Evolutionary conservation across 2,113 vertebrate species (phyloP).

Genomic region (Mesembrinibis cayennensis): DNA sequence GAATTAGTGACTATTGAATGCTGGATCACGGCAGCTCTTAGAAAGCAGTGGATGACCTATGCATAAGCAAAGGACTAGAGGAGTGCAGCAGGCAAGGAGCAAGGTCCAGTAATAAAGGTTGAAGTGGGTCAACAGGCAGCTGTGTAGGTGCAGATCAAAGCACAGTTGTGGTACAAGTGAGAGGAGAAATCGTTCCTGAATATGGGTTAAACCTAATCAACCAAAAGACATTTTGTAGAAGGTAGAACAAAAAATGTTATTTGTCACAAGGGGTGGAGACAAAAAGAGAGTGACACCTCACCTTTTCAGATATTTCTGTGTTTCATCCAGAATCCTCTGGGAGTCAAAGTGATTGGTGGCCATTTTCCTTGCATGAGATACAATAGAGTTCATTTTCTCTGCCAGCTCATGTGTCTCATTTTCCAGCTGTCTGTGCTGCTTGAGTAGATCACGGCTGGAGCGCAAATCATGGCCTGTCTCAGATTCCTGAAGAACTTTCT

Average conservation of each 20-base stretch:
- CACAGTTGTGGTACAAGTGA: neutral
- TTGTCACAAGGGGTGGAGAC: neutral
- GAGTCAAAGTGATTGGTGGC: slow-evolving; percentile 85
- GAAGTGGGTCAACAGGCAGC: neutral
- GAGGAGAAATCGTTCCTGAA: neutral
- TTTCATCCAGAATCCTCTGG: slow-evolving; percentile 80
- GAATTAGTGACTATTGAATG: neutral
- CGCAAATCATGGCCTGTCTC: slow-evolving; percentile 80
- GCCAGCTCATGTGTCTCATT: slow-evolving; percentile 80
- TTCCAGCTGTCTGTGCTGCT: slow-evolving; percentile 83
- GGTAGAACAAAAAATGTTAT: neutral
- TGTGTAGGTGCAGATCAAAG: neutral
- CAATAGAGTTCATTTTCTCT: slow-evolving; percentile 84
- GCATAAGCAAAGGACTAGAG: neutral
- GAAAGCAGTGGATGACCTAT: neutral
- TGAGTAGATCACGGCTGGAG: slow-evolving; percentile 81
- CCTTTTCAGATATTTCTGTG: slow-evolving; percentile 82
- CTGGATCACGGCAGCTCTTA: neutral
- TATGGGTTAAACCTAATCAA: neutral
- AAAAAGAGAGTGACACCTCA: neutral
- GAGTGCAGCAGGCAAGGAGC: neutral
- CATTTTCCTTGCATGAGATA: slow-evolving; percentile 75
- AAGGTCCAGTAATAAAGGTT: neutral
- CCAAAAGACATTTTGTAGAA: neutral
- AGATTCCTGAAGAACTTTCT: slow-evolving; percentile 77